These are phyloP conservation scores for Myanophis thanlyinensis DNA, from an alignment of 2,113 vertebrate species.

Conservation along the genomic window DNA sequence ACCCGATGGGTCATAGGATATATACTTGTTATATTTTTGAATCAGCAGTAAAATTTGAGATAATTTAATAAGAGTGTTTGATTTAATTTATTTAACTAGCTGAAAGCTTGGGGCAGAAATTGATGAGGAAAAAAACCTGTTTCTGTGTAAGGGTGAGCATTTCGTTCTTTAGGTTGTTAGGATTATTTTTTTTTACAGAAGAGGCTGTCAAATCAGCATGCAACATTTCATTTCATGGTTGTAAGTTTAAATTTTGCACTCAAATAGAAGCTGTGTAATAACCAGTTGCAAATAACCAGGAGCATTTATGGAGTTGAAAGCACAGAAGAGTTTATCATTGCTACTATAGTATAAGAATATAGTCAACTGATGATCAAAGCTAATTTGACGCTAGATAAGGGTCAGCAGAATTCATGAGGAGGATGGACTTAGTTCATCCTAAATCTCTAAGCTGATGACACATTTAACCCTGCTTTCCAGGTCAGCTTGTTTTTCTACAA, in stretches of 20 bases:
- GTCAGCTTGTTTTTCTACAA: background rate
- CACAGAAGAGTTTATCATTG: no score
- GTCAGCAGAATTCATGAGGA: no score
- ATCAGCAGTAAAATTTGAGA: background rate
- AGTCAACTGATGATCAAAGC: no score
- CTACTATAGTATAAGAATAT: no score
- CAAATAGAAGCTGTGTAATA: background rate
- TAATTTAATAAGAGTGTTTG: background rate
- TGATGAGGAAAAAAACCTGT: background rate
- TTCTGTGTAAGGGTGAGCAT: background rate
- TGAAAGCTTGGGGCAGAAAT: background rate
- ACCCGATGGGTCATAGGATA: background rate
- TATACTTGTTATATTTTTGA: background rate
- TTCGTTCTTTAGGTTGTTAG: background rate
- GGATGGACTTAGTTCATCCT: no score
- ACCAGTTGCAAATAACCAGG: background rate
- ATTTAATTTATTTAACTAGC: background rate
- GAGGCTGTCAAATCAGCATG: background rate
- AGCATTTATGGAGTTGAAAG: no score
- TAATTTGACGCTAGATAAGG: no score
- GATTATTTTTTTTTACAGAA: background rate
- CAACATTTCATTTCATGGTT: background rate
- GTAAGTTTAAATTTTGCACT: background rate
- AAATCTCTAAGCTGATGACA: background rate
- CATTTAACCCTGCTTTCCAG: background rate